These are phyloP conservation scores for Eurystomus gularis DNA, from an alignment of 2,113 vertebrate genomes.

Conservation along the genomic window DNA sequence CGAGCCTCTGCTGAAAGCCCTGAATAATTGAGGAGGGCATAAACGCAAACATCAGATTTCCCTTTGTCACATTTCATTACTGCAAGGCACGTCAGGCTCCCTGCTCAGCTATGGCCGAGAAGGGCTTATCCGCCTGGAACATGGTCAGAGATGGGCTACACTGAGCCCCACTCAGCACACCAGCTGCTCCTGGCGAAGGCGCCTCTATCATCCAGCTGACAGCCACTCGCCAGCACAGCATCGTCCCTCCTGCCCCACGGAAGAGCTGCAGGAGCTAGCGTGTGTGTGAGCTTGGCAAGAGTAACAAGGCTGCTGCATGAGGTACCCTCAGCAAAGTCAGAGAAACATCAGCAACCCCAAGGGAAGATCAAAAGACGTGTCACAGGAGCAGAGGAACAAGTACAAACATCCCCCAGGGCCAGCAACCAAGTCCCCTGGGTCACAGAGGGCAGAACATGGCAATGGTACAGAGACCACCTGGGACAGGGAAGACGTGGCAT, in stretches of 20 bases:
- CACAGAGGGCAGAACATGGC: neutral
- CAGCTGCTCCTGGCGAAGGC: neutral
- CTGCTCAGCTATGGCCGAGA: neutral
- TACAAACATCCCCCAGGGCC: neutral
- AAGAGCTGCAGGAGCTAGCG: neutral
- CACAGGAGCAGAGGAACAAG: neutral
- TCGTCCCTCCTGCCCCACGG: accelerated
- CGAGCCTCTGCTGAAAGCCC: neutral
- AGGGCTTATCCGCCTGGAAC: neutral
- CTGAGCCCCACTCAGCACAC: neutral
- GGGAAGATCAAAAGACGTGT: neutral
- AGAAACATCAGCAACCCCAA: neutral
- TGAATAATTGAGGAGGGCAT: constrained; percentile 43
- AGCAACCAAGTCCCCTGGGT: neutral
- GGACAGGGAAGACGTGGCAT: neutral
- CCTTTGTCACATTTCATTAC: constrained; percentile 2
- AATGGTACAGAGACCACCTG: neutral
- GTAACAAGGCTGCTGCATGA: neutral
- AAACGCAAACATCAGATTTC: constrained; percentile 25
- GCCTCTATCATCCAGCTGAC: neutral
- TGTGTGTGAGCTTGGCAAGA: neutral
- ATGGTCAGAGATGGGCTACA: accelerated
- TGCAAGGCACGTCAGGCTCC: neutral
- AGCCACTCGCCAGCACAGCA: neutral
- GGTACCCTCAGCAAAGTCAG: neutral